Evolutionary conservation across 1,140 invertebrate species (phyloP).

Genomic region (Forficula auricularia): DNA sequence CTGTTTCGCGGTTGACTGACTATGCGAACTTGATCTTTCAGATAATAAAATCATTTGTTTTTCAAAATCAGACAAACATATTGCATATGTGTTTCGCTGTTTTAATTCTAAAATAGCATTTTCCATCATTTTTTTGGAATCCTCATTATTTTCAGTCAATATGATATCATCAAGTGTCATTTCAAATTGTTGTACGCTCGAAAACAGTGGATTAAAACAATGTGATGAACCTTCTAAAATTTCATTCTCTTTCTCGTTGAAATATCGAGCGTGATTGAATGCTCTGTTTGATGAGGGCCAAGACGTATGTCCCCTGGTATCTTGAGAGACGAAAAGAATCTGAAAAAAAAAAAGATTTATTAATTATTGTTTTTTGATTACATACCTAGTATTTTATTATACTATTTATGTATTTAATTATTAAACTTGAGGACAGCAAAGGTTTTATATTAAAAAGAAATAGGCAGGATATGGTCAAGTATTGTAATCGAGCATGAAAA

Average conservation of each 20-base stretch:
- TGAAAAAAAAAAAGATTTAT: too few relatives aligned
- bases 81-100: neutral
- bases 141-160: neutral
- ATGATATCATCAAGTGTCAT: conserved; percentile 14
- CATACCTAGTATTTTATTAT: too few relatives aligned
- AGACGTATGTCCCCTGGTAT: too few relatives aligned
- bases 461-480: too few relatives aligned
- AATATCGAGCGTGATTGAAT: conserved; percentile 16
- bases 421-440: too few relatives aligned
- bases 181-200: conserved; percentile 6
- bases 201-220: conserved; percentile 5
- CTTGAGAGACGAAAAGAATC: too few relatives aligned
- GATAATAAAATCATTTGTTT: conserved; percentile 12
- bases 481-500: too few relatives aligned
- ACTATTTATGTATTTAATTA: too few relatives aligned
- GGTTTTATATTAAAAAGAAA: too few relatives aligned
- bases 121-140: conserved; percentile 8
- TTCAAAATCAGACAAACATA: conserved; percentile 10
- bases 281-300: too few relatives aligned
- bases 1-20: neutral
- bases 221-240: conserved; percentile 1
- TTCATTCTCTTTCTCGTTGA: conserved; percentile 17
- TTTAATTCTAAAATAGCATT: conserved; percentile 7
- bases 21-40: conserved; percentile 1
- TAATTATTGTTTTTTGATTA: too few relatives aligned